phyloP scores from a whole-genome alignment of 2,113 vertebrate genomes.

The Callospermophilus lateralis region DNA sequence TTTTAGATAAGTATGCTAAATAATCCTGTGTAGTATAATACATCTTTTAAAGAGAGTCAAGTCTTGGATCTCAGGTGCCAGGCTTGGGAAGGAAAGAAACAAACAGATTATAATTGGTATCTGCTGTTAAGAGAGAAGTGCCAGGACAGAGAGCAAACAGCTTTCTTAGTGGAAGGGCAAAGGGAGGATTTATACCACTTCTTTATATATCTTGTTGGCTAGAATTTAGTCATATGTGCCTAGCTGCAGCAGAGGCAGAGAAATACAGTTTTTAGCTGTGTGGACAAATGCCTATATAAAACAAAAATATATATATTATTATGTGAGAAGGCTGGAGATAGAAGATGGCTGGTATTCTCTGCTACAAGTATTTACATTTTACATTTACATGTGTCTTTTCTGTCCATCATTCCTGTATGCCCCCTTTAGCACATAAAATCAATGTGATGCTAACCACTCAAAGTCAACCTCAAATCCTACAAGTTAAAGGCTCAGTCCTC shows the following conservation, averaged over 20 bases:
- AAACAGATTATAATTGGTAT: neutral
- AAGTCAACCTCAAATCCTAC: neutral
- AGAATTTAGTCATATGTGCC: neutral
- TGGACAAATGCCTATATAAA: neutral
- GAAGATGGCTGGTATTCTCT: neutral
- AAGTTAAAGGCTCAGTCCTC: neutral
- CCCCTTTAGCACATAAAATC: neutral
- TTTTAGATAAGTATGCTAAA: neutral
- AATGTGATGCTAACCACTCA: neutral
- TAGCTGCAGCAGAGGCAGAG: neutral
- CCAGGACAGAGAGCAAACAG: neutral
- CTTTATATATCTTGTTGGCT: neutral
- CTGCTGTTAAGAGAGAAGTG: neutral
- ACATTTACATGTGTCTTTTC: neutral
- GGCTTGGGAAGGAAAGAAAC: neutral
- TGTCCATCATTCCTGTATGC: neutral
- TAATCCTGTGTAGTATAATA: neutral
- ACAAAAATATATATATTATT: neutral
- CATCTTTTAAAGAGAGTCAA: neutral
- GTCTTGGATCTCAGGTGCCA: neutral
- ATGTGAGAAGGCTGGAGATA: neutral
- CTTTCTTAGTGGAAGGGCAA: neutral
- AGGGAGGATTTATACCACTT: neutral
- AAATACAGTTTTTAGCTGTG: neutral
- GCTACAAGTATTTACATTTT: neutral